Base-by-base conservation (phyloP, 1,140 invertebrate species). In the Drosophila yakuba region DNA sequence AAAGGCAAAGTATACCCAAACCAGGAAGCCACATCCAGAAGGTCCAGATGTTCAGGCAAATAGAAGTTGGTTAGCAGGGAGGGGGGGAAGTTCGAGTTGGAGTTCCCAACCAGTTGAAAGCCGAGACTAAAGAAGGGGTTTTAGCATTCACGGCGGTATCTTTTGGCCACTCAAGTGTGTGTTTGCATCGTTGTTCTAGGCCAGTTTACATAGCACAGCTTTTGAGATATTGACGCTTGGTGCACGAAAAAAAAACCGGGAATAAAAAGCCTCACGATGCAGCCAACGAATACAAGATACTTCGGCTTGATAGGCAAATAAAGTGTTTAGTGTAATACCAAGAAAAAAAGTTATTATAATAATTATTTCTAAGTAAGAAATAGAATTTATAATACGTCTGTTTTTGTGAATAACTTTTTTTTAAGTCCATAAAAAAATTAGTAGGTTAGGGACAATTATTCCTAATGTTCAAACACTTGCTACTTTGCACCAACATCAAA, bases 11-110 rank as follows among this genome's bases (percentile, higher is more conserved):
- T 47, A 36, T 39, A 36, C 41, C 36, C 52, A 20, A 81, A 89
- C 79, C 83, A 86, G 83, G 84, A 86, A 86, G 71, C 51, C 36
- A 63, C 50, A 67, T 56, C 15, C n/a, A 62, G 47, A 48, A 80
- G 57, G 28, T 57, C 58, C 68, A 61, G 52, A 61, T 72, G 68
- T 71, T 58, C 25, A 23, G 32, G 23, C 43, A 54, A 52, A 50
- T 25, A 43, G 35, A 54, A 38, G 4, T 25, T 47, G 17, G 4
- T 44, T 17, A 20, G 17, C 8, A 50, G 36, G 55, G 11, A 36
- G 25, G 10, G 35, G 57, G 45, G 35, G 17, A 7, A 6, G 20
- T 20, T 20, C 6, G 3, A 6, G 28, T 15, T 20, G 23, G 20
- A 62, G 50, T 44, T 59, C 14, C 36, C 63, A 75, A 51, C 25